Conservation (phyloP, 1,140 invertebrate species). For the Panagrolaimus sp. region DNA sequence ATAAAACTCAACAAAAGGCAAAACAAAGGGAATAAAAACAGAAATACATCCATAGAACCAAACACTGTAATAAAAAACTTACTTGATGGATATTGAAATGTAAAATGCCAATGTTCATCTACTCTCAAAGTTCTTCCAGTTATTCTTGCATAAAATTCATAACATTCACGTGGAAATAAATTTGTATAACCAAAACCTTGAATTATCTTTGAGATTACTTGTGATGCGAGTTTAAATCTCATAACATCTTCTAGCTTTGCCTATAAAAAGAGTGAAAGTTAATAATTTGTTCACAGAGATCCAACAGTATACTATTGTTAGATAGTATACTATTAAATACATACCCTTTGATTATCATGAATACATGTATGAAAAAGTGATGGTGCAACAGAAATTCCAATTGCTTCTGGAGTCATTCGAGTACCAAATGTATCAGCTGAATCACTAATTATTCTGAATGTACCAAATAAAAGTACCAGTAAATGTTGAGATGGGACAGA, state of each 20-base stretch:
- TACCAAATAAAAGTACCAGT: constrained; percentile 88
- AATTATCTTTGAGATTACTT: constrained; percentile 88
- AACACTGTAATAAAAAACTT: constrained; percentile 56
- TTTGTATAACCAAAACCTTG: constrained; percentile 91
- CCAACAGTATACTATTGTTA: no score
- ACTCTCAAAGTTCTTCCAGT: constrained; percentile 84
- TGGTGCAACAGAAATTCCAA: constrained; percentile 87
- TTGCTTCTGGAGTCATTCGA: constrained; percentile 89
- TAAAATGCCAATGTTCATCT: constrained; percentile 87
- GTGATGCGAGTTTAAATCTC: constrained; percentile 75
- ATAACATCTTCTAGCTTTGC: constrained; percentile 89
- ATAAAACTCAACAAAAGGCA: background rate
- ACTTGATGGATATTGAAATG: constrained; percentile 80
- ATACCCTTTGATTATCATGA: constrained; percentile 69
- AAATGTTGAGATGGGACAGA: constrained; percentile 83
- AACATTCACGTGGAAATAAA: constrained; percentile 88
- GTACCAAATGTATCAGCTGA: constrained; percentile 78
- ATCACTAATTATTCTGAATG: constrained; percentile 88
- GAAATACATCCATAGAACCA: background rate
- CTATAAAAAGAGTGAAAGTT: constrained; percentile 64
- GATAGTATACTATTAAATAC: constrained; percentile 14
- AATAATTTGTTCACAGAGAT: no score
- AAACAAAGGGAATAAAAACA: constrained; percentile 12
- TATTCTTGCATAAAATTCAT: constrained; percentile 90
- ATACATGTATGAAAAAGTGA: constrained; percentile 95